Base-by-base conservation (phyloP, 2,888 invertebrate species). In the Nasonia oneida region DNA sequence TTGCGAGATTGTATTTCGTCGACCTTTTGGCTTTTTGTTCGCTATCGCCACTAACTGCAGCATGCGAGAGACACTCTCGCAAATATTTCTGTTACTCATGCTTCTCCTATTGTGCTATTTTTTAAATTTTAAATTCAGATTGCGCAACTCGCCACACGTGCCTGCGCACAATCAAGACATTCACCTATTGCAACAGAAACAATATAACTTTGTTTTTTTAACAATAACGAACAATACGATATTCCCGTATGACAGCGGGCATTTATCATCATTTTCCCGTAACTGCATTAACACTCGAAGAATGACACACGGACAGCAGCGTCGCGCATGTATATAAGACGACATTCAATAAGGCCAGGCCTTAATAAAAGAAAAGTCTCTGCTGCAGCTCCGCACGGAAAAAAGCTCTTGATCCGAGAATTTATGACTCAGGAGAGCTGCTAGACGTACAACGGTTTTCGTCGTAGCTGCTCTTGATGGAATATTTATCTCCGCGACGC, bases 111-210 rank as follows among this genome's bases (percentile, higher is more conserved):
- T 57, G n/a, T 57, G 39, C 29, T 15, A 77, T 12, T 79, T 79
- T 81, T 73, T 0, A 57, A 47, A 73, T 73, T 81, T 23, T 10
- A 57, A 33, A 75, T 81, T 81, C 81, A 64, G 61, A n/a, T 81
- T 81, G 14, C 73, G 64, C 14, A 81, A 74, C 61, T n/a, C 5
- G 5, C 73, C 42, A n/a, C 74, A 75, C 81, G 81, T 64, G 74
- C 47, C 12, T 74, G 29, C 8, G 47, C 61, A 74, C 10, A 74
- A 61, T 81, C 23, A 47, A 71, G 42, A 42, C 71, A 73, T 67
- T 79, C 53, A n/a, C 42, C n/a, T 57, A 14, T 15, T 42, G 23
- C 29, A 23, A 23, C 14, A 64, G 37, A 37, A 37, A 37, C 37
- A 37, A 37, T 37, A 37, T 37, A 37, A 37, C 37, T 3, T 0